Conservation (phyloP, 2,797 vertebrate species). For the Spinus olivaceus region DNA sequence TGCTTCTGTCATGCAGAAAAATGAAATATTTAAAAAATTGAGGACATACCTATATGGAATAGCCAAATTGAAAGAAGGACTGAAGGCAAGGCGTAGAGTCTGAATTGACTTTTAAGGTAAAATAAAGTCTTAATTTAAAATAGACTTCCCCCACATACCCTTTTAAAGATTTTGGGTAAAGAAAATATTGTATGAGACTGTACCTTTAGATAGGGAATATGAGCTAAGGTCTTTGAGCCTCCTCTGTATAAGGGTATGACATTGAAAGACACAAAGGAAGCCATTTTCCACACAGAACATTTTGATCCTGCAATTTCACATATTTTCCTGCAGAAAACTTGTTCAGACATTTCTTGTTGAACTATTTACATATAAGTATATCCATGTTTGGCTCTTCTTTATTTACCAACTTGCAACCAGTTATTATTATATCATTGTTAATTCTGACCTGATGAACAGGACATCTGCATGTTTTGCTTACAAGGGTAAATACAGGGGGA, state of each 20-base stretch:
- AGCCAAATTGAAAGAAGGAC: background rate
- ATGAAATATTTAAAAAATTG: background rate
- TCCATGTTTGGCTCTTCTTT: background rate
- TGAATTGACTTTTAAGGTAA: background rate
- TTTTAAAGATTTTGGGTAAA: background rate
- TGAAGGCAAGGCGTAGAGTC: background rate
- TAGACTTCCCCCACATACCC: fast-evolving
- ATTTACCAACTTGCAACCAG: background rate
- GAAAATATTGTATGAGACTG: background rate
- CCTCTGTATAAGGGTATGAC: background rate
- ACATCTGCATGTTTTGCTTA: background rate
- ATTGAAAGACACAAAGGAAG: background rate
- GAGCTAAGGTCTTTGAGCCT: background rate
- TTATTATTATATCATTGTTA: background rate
- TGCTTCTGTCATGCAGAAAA: background rate
- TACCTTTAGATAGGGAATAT: background rate
- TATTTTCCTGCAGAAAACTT: background rate
- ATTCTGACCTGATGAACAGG: background rate
- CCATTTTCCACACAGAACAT: background rate
- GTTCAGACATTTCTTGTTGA: background rate
- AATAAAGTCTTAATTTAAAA: background rate
- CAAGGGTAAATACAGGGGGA: background rate
- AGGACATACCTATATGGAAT: background rate
- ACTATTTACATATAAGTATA: background rate
- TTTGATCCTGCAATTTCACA: background rate